Conservation (phyloP, 2,113 vertebrate genomes). For the Cichladusa arquata region DNA sequence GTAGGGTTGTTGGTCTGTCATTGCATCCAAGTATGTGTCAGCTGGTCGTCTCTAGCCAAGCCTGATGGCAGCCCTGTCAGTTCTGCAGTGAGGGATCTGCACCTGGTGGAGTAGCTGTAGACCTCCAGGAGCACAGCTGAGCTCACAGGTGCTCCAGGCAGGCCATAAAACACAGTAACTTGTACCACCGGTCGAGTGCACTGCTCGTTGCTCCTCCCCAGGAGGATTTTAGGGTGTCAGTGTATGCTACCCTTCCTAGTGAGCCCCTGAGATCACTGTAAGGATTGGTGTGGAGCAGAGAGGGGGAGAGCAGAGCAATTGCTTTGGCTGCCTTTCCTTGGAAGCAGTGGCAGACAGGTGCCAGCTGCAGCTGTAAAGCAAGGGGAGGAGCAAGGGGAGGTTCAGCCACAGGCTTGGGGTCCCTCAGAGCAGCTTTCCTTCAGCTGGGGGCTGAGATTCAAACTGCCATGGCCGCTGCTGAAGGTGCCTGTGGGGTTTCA, state of each 20-base stretch:
- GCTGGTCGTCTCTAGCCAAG: not conserved
- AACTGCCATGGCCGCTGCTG: accelerated
- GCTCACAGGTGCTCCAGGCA: not conserved
- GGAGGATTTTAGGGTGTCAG: not conserved
- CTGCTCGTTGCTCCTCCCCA: not conserved
- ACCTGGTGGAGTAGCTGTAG: not conserved
- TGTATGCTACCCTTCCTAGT: not conserved
- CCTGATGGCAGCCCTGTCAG: accelerated
- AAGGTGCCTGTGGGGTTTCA: not conserved
- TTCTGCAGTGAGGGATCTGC: not conserved
- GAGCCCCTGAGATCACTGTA: not conserved
- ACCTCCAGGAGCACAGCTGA: not conserved
- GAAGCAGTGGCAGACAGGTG: not conserved
- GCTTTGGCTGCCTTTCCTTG: not conserved
- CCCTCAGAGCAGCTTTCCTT: not conserved
- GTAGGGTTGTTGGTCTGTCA: accelerated
- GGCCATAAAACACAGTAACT: not conserved
- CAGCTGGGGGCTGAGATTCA: not conserved
- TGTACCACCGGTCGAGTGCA: not conserved
- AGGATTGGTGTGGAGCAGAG: not conserved
- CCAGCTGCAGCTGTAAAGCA: not conserved
- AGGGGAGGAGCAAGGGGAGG: not conserved
- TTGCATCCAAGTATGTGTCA: too few relatives aligned
- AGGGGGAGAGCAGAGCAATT: not conserved
- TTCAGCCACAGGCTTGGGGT: not conserved